Evolutionary conservation across 2,888 invertebrate species (phyloP), one percentile per base, ranked within the genome.

Genomic region (Pteria penguin): DNA sequence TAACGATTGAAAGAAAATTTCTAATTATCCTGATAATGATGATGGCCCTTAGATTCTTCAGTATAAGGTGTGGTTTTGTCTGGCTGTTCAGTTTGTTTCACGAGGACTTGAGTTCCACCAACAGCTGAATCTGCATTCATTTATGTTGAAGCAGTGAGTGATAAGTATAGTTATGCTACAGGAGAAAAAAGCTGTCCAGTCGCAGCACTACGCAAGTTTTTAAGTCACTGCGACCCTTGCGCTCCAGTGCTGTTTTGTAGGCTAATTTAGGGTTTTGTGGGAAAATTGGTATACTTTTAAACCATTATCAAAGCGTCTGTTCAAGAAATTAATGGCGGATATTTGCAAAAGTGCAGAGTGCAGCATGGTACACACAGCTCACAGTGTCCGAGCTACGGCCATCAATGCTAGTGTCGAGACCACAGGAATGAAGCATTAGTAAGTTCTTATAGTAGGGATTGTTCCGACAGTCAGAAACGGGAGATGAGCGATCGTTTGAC

Each of bases 131-230:
- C 26, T 22, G 22, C 1, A 62, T n/a, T 26, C 68, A 62, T 75
- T 60, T 68, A 54, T 27, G 45, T 36, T 52, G 62, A 62, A 62
- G 32, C 62, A 14, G 31, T 33, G 5, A n/a, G 3, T 11, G 75
- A 69, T 26, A 75, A 75, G 31, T 32, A 32, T 18, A 69, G 68
- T 68, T 75, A 75, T 36, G 69, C 75, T 29, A 29, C 73, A 4
- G 71, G 14, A 3, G 60, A 27, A 5, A 33, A 72, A 2, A 24
- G 4, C 11, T 72, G 72, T 57, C 66, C 65, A 33, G 72, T 72
- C 18, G 27, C 26, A 55, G 26, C 33, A n/a, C 65, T 72, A 3
- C 27, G 62, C 14, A 32, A 3, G 2, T 66, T 62, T 36, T 18
- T 72, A 57, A 11, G 24, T 3, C 63, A 57, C 27, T 71, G 71